phyloP scores from a whole-genome alignment of 2,797 vertebrate species.

The Hippoglossus hippoglossus region DNA sequence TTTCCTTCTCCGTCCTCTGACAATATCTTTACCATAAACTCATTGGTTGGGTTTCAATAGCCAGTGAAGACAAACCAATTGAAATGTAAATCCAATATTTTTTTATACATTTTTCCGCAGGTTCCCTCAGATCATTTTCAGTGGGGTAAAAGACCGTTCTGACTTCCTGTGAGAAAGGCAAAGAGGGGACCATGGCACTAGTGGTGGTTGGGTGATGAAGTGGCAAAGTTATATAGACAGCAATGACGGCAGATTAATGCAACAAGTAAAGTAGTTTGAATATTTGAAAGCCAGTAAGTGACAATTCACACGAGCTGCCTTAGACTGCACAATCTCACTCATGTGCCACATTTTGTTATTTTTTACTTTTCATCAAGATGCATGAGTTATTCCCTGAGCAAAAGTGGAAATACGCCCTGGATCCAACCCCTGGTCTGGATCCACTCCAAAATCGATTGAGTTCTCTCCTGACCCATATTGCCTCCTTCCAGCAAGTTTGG shows the following conservation, averaged over 20 bases:
- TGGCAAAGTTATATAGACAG: not conserved
- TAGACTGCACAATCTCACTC: too few relatives aligned
- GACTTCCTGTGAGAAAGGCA: not conserved
- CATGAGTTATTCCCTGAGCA: too few relatives aligned
- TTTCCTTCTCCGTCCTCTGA: not conserved
- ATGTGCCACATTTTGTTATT: too few relatives aligned
- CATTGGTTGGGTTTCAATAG: not conserved
- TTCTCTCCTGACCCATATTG: too few relatives aligned
- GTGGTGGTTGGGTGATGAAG: not conserved
- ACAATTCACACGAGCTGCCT: too few relatives aligned
- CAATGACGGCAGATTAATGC: not conserved
- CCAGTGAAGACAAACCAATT: not conserved
- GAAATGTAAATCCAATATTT: not conserved
- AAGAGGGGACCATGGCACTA: not conserved
- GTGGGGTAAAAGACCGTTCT: constrained; percentile 3
- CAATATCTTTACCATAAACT: not conserved
- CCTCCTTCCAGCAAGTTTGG: too few relatives aligned
- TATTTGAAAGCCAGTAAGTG: not conserved
- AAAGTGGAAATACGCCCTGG: too few relatives aligned
- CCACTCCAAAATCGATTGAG: too few relatives aligned
- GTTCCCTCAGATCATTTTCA: constrained; percentile 3
- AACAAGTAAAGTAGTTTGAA: not conserved
- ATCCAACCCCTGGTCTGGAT: too few relatives aligned
- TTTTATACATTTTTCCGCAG: not conserved
- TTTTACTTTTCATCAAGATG: too few relatives aligned